phyloP scores from a whole-genome alignment of 2,888 invertebrate species.

The Eumerus sabulonum region DNA sequence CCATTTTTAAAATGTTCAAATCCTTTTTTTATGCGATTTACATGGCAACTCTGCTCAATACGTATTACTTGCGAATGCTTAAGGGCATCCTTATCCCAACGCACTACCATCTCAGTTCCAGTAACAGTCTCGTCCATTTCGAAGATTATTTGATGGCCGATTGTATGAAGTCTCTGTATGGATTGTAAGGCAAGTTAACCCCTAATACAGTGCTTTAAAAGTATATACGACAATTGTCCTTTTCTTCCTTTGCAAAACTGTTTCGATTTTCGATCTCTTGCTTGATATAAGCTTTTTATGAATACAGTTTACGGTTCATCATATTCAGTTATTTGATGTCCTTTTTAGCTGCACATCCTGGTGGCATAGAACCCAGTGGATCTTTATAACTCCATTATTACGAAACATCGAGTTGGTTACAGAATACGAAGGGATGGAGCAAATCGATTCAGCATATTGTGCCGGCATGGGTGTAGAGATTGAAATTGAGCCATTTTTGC shows the following conservation, averaged over 20 bases:
- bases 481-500: no score
- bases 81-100: no score
- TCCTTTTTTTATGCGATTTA: no score
- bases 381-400: conserved; percentile 56
- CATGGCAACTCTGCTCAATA: no score
- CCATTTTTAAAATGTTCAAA: no score
- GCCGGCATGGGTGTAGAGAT: no score
- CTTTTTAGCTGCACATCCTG: conserved; percentile 6
- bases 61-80: no score
- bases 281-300: conserved; percentile 7
- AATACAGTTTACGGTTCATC: conserved; percentile 52
- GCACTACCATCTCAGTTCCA: no score
- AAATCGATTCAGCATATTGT: no score
- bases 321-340: conserved; percentile 51
- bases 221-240: conserved; percentile 22
- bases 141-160: conserved; percentile 59
- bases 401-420: conserved; percentile 25
- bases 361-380: conserved; percentile 11
- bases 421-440: no score
- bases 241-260: background rate
- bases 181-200: conserved; percentile 62
- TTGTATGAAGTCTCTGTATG: conserved; percentile 60
- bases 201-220: conserved; percentile 44
- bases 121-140: no score
- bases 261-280: no score